A percentile compares a stretch with the other conserved stretches of the same genome.
Evolutionary conservation across 1,140 invertebrate species (phyloP).

Genomic region (Drosophila dunni): DNA sequence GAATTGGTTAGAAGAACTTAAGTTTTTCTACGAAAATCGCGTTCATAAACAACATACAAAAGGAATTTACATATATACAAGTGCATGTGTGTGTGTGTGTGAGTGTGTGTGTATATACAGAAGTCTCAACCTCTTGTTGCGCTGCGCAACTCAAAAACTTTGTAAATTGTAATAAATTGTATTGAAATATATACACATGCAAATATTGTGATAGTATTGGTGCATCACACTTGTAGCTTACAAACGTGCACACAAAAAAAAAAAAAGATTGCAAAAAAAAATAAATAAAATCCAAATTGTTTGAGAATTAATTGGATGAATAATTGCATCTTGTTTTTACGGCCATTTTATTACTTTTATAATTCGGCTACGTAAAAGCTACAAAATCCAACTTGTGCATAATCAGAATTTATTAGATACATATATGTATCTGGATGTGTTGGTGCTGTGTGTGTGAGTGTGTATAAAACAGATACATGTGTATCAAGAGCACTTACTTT

Average conservation of each 20-base stretch:
- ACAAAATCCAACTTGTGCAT: not conserved
- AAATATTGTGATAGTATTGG: constrained; percentile 10
- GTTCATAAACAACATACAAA: constrained; percentile 3
- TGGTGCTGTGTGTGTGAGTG: not conserved
- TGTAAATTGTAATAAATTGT: constrained; percentile 26
- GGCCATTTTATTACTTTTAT: not conserved
- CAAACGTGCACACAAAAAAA: constrained; percentile 29
- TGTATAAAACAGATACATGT: constrained; percentile 8
- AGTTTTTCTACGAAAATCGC: constrained; percentile 12
- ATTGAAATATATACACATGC: constrained; percentile 7
- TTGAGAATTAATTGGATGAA: not conserved
- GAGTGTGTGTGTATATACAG: constrained; percentile 49
- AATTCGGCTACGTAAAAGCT: not conserved
- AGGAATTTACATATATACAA: not conserved
- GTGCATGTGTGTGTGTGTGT: constrained; percentile 37
- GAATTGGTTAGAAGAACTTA: not conserved
- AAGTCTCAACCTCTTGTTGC: constrained; percentile 77
- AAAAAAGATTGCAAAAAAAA: not conserved
- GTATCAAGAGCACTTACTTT: constrained; percentile 8
- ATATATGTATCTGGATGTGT: not conserved
- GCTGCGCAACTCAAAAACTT: constrained; percentile 54
- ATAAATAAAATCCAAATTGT: not conserved
- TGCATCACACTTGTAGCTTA: constrained; percentile 31
- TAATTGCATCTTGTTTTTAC: constrained; percentile 1
- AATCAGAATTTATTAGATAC: constrained; percentile 1